A percentile compares a stretch with the other conserved stretches of the same genome.
These are phyloP conservation scores for Onychorhynchus coronatus DNA, from an alignment of 2,113 vertebrate genomes.

Conservation along the genomic window DNA sequence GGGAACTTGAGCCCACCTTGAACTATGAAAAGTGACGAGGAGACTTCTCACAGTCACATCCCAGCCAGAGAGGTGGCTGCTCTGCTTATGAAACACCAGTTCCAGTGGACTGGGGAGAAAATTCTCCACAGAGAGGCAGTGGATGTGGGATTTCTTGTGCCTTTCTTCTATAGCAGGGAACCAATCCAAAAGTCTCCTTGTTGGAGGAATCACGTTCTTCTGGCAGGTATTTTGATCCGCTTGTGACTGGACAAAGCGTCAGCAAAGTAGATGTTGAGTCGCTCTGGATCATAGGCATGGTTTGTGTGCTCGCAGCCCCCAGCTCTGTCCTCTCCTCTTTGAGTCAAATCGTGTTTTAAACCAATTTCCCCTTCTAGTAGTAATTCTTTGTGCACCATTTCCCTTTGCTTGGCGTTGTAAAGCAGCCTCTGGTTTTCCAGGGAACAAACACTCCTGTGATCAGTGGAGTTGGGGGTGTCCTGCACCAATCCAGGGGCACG, in stretches of 20 bases:
- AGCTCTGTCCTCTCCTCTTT: background rate
- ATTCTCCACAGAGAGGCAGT: background rate
- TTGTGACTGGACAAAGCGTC: background rate
- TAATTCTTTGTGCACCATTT: background rate
- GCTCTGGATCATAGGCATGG: background rate
- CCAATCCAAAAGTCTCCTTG: background rate
- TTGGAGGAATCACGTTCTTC: background rate
- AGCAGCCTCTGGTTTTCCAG: background rate
- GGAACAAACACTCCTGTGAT: accelerated
- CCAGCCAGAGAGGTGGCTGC: background rate
- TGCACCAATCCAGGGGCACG: background rate
- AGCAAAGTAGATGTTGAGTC: background rate
- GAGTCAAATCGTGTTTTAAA: background rate
- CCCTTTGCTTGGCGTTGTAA: background rate
- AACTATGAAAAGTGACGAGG: background rate
- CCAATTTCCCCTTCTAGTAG: background rate
- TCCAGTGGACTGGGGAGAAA: background rate
- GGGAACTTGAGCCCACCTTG: background rate
- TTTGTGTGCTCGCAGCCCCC: background rate
- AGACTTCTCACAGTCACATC: background rate
- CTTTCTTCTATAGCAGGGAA: background rate
- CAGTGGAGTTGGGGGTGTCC: background rate
- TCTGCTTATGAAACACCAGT: background rate
- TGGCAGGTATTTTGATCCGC: background rate
- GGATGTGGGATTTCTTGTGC: background rate